phyloP scores from a whole-genome alignment of 2,113 vertebrate species.

The Myodes glareolus region DNA sequence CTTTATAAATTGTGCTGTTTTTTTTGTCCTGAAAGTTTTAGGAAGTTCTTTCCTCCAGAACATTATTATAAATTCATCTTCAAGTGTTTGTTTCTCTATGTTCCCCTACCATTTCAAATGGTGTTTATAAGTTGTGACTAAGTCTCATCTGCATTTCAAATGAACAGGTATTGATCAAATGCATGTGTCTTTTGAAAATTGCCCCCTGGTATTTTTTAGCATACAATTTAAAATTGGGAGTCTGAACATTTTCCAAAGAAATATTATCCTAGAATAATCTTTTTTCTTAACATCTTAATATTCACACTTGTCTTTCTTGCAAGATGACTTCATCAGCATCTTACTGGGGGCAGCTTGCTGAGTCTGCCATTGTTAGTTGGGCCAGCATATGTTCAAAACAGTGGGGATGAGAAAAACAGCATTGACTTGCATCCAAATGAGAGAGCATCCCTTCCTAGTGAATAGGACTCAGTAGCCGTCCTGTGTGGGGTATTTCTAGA shows the following conservation, averaged over 20 bases:
- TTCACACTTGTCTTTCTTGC: slow-evolving; percentile 55
- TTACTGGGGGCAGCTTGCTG: slow-evolving; percentile 76
- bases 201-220: slow-evolving; percentile 61
- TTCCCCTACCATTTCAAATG: neutral
- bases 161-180: neutral
- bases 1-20: neutral
- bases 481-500: neutral
- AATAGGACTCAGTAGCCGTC: neutral
- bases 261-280: slow-evolving; percentile 51
- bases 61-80: slow-evolving; percentile 23
- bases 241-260: slow-evolving; percentile 54
- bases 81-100: neutral
- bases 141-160: slow-evolving; percentile 36
- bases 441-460: neutral
- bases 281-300: slow-evolving; percentile 59
- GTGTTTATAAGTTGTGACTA: neutral
- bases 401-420: slow-evolving; percentile 73
- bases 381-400: slow-evolving; percentile 76
- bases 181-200: slow-evolving; percentile 25
- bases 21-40: neutral
- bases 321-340: slow-evolving; percentile 78
- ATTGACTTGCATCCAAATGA: slow-evolving; percentile 71
- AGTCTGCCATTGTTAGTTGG: slow-evolving; percentile 79
- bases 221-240: slow-evolving; percentile 55
- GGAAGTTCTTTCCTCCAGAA: neutral